phyloP scores from a whole-genome alignment of 1,140 invertebrate genomes.

The Pararge aegeria region DNA sequence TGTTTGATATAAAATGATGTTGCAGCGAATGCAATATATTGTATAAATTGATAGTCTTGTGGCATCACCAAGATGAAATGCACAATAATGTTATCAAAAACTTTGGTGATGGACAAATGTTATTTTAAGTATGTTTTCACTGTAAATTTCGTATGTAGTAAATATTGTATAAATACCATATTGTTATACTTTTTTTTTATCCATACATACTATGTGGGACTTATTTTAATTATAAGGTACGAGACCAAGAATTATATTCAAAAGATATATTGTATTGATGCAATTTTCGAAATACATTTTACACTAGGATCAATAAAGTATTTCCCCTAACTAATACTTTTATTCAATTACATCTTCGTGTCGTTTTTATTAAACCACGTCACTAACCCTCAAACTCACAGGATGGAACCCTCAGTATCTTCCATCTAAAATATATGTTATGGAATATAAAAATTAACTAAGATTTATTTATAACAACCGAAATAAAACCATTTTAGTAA shows the following conservation, averaged over 20 bases:
- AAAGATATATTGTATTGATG: constrained; percentile 73
- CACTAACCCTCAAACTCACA: no score
- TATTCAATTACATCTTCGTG: not conserved
- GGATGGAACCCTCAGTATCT: no score
- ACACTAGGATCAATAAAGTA: constrained; percentile 78
- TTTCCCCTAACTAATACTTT: constrained; percentile 48
- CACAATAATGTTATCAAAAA: constrained; percentile 28
- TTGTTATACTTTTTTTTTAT: constrained; percentile 70
- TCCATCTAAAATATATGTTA: no score
- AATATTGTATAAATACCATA: constrained; percentile 61
- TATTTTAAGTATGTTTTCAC: constrained; percentile 32
- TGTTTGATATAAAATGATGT: not conserved
- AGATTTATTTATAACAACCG: no score
- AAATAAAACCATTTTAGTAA: no score
- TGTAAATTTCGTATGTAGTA: constrained; percentile 63
- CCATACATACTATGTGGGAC: constrained; percentile 53
- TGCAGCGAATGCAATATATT: not conserved
- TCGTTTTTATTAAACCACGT: no score
- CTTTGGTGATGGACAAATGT: constrained; percentile 30
- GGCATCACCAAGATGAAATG: constrained; percentile 13
- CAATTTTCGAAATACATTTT: constrained; percentile 77
- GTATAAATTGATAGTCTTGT: constrained; percentile 15
- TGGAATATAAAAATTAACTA: no score
- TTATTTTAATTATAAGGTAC: constrained; percentile 71
- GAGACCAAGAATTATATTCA: constrained; percentile 71